Base-by-base conservation (phyloP, 2,797 vertebrate genomes). In the Rhadinocentrus ornatus region DNA sequence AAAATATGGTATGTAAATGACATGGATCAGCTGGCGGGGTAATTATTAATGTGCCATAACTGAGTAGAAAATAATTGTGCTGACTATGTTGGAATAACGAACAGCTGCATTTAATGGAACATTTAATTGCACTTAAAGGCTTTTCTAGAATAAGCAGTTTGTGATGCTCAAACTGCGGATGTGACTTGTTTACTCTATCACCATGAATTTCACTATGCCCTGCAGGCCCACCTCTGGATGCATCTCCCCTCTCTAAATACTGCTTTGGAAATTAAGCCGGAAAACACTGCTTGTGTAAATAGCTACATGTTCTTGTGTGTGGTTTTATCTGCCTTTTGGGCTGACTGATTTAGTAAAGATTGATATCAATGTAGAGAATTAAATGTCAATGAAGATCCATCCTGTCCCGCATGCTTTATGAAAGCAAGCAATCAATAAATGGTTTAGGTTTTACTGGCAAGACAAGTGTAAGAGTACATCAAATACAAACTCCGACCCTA, bases 81-180 rank as follows among this genome's bases (percentile, higher is more conserved):
- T 92, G 92, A 93, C 89, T 85, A 73, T 84, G 87, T 87, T 75
- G 80, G 75, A 90, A 90, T 80, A 81, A 79, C 78, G 68, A 92
- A 89, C 89, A 90, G 91, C 86, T 92, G 88, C 85, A 86, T 90
- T 93, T 92, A 92, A 93, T 91, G 86, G 89, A 85, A 92, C 82
- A 85, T 88, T 90, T 91, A 92, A 93, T 92, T 88, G 86, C 81
- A 84, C 84, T 91, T 90, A 82, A 86, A 91, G 79, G 75, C 65
- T 88, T 88, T 88, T 67, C 77, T 77, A 66, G 83, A 91, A 89
- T 88, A 93, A 91, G 84, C 87, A 88, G 73, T 87, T 85, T 77
- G 80, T 56, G 73, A 82, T 62, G 77, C 69, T 79, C 66, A 55
- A 71, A 62, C 71, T 50, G 77, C 1, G 56, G 68, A 89, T 34